phyloP scores from a whole-genome alignment of 2,888 invertebrate species.

The Unio delphinus region DNA sequence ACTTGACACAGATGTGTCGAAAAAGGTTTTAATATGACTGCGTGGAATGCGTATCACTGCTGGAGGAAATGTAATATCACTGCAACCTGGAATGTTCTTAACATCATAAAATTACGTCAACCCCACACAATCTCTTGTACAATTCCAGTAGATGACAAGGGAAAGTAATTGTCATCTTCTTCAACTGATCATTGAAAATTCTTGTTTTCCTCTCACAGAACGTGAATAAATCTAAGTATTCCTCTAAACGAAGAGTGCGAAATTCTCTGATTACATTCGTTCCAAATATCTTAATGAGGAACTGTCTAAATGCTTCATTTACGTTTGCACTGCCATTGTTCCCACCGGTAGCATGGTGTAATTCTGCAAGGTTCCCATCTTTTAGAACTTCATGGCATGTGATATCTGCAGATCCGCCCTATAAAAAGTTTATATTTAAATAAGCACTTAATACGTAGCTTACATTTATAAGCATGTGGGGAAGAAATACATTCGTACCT shows the following conservation, averaged over 20 bases:
- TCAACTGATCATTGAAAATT: conserved; percentile 13
- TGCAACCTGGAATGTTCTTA: not conserved
- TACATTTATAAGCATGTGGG: no score
- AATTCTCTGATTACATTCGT: conserved; percentile 9
- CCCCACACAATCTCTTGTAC: conserved; percentile 1
- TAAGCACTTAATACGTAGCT: no score
- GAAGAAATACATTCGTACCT: no score
- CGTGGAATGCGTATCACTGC: not conserved
- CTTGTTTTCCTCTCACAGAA: conserved; percentile 25
- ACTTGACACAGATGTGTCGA: not conserved
- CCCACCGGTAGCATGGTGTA: conserved; percentile 24
- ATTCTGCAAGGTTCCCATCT: conserved; percentile 22
- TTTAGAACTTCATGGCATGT: conserved; percentile 19
- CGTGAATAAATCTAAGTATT: conserved; percentile 22
- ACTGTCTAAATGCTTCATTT: conserved; percentile 12
- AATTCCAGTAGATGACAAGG: conserved; percentile 10
- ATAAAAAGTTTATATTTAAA: no score
- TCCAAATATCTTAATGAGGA: conserved; percentile 12
- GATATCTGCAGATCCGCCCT: conserved; percentile 10
- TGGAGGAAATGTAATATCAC: not conserved
- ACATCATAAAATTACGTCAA: not conserved
- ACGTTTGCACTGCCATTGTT: conserved; percentile 26
- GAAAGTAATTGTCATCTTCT: conserved; percentile 14
- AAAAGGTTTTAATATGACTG: not conserved
- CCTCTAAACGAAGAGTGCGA: conserved; percentile 6